Base-by-base conservation (phyloP, 2,113 vertebrate species). In the Paraplagusia blochii region DNA sequence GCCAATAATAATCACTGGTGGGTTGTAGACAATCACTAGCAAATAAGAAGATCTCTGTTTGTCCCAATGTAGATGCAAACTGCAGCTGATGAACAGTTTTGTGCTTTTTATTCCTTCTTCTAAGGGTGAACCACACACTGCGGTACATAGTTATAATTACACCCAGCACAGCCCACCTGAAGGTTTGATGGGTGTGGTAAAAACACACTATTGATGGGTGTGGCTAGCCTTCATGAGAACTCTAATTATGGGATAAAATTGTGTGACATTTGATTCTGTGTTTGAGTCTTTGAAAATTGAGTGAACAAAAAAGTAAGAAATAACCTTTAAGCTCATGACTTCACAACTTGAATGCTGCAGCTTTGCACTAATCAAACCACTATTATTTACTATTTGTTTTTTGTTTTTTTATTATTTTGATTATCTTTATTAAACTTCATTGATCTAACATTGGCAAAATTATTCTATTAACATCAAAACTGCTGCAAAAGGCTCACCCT, bases 161-260 rank as follows among this genome's bases (percentile, higher is more conserved):
- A 75, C 22, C 48, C 29, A 39, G 55, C 45, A 42, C 16, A 47
- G 34, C 59, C 43, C 57, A 76, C 76, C 63, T 74, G 42, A 62
- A 58, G 69, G 53, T 70, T 70, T 58, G 36, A 53, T 47, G 63
- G 74, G 69, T 81, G 77, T 68, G 74, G 71, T 67, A 11, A 65
- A 53, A 65, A 66, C 67, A 63, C 44, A 54, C 47, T 65, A 64
- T 71, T 66, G 52, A 35, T 63, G 65, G 77, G 70, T 63, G 81
- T 53, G 66, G 66, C 63, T 36, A 22, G 40, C 48, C 61, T 44
- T 64, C 48, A 19, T 13, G 59, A 9, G 40, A 64, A 53, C 69
- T 56, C 35, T 65, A 76, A 73, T 78, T 77, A 80, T 74, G 69
- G 72, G 72, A 67, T 78, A 70, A 76, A 46, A 53, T 36, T 22